These are phyloP conservation scores for Eupithecia pulchellata DNA, from an alignment of 2,888 invertebrate species.

Conservation along the genomic window DNA sequence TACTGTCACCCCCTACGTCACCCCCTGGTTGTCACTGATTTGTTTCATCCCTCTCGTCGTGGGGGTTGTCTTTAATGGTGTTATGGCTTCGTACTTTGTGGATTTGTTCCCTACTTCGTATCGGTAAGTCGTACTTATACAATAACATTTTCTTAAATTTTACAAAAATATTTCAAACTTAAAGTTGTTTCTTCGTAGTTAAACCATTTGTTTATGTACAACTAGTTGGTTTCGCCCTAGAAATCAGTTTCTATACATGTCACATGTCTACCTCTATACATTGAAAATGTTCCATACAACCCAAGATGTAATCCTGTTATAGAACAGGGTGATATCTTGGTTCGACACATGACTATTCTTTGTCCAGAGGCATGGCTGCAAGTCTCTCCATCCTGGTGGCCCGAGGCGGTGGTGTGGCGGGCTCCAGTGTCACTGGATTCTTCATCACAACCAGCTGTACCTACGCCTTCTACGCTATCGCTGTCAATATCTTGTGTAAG, in stretches of 20 bases:
- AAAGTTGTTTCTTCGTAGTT: too few relatives aligned
- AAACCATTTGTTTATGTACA: too few relatives aligned
- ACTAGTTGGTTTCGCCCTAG: too few relatives aligned
- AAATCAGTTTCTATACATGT: too few relatives aligned
- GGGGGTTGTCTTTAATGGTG: constrained; percentile 59
- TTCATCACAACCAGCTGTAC: constrained; percentile 65
- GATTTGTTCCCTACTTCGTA: constrained; percentile 75
- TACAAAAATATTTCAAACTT: too few relatives aligned
- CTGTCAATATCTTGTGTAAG: constrained; percentile 68
- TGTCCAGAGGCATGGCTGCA: constrained; percentile 71
- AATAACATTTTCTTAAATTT: background rate
- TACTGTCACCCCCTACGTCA: constrained; percentile 43
- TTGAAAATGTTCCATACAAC: too few relatives aligned
- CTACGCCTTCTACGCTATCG: constrained; percentile 61
- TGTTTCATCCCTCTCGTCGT: constrained; percentile 69
- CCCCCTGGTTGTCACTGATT: constrained; percentile 45
- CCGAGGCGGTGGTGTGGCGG: constrained; percentile 67
- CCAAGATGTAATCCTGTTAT: too few relatives aligned
- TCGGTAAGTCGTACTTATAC: constrained; percentile 54
- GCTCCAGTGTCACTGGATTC: constrained; percentile 66
- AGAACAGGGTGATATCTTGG: too few relatives aligned
- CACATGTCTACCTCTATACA: too few relatives aligned
- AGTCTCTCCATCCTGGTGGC: constrained; percentile 75
- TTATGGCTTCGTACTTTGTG: constrained; percentile 72
- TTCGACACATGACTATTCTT: background rate